Conservation (phyloP, 1,140 invertebrate species). For the Megalonaias nervosa region DNA sequence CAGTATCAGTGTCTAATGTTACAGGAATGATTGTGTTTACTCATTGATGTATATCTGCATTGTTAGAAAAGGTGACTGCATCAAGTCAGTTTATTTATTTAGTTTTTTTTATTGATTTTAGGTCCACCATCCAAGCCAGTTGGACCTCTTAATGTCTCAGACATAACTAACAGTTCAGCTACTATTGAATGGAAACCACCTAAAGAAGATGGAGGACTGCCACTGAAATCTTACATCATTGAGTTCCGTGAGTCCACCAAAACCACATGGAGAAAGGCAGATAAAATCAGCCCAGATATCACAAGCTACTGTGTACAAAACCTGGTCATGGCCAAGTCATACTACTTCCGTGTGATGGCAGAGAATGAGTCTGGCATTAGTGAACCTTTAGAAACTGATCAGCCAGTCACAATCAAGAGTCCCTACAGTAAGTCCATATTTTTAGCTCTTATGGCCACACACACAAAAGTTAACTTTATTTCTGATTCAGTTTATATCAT, state of each 20-base stretch:
- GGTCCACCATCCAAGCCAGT: slow-evolving; percentile 86
- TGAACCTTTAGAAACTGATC: slow-evolving; percentile 82
- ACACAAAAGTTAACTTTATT: too few species aligned
- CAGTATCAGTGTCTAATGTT: too few species aligned
- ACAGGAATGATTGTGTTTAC: too few species aligned
- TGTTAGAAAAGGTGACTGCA: too few species aligned
- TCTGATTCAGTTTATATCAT: too few species aligned
- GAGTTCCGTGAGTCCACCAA: slow-evolving; percentile 89
- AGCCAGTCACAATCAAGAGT: slow-evolving; percentile 92
- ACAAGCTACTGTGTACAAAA: slow-evolving; percentile 73
- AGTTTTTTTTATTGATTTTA: slow-evolving; percentile 11
- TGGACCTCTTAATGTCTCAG: slow-evolving; percentile 79
- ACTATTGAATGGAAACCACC: slow-evolving; percentile 97
- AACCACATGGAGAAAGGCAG: slow-evolving; percentile 85
- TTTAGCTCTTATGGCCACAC: too few species aligned
- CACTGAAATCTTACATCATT: slow-evolving; percentile 93
- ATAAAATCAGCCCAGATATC: slow-evolving; percentile 76
- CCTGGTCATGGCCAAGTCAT: slow-evolving; percentile 79
- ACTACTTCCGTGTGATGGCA: slow-evolving; percentile 80
- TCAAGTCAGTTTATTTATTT: too few species aligned
- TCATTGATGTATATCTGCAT: too few species aligned
- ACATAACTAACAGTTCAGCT: slow-evolving; percentile 76
- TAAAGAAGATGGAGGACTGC: slow-evolving; percentile 97
- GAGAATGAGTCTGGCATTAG: slow-evolving; percentile 92
- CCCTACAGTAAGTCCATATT: slow-evolving; percentile 86